Evolutionary conservation across 2,113 vertebrate genomes (phyloP).

Genomic region (Ctenodactylus gundi): DNA sequence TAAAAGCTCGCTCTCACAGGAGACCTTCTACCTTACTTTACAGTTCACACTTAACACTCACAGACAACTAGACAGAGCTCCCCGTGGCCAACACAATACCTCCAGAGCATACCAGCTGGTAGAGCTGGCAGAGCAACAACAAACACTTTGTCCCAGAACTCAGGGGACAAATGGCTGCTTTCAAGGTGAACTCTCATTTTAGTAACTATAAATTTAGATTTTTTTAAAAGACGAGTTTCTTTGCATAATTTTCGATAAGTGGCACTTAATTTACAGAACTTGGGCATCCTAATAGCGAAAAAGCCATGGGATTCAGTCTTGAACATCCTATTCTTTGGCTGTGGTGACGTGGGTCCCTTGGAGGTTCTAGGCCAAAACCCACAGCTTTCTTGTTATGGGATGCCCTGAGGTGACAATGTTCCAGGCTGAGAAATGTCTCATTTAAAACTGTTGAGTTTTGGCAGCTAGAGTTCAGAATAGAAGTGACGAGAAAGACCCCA

Average conservation of each 20-base stretch:
- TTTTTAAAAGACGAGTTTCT: not conserved
- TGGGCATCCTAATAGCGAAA: not conserved
- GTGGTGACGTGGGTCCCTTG: no score
- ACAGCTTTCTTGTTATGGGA: no score
- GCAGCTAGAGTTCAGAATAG: not conserved
- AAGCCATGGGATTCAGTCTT: not conserved
- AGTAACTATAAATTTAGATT: not conserved
- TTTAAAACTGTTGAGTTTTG: not conserved
- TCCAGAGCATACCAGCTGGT: not conserved
- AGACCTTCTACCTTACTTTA: not conserved
- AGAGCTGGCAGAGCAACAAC: not conserved
- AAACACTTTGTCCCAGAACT: not conserved
- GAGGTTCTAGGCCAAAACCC: no score
- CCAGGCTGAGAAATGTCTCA: not conserved
- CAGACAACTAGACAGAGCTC: not conserved
- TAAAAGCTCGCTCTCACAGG: not conserved
- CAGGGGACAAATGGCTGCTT: not conserved
- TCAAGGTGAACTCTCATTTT: conserved; percentile 27
- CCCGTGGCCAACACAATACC: fast-evolving
- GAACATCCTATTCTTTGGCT: not conserved
- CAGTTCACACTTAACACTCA: not conserved
- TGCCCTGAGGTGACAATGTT: not conserved
- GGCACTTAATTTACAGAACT: not conserved
- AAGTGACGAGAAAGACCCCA: not conserved
- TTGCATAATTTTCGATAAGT: not conserved